Conservation (phyloP, 2,113 vertebrate genomes). For the Amazona guildingii region DNA sequence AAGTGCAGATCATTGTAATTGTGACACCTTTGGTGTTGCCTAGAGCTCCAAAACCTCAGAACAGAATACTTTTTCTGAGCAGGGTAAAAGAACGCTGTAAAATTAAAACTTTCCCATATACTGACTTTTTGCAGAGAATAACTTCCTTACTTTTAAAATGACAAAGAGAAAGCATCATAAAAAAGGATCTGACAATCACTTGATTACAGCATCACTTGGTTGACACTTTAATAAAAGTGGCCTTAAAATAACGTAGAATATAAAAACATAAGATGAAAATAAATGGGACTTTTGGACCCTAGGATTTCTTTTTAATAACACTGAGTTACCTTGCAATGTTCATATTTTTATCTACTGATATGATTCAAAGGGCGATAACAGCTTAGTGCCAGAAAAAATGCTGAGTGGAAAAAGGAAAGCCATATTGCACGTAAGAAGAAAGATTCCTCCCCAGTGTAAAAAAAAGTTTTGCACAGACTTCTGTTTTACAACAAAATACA, state of each 20-base stretch:
- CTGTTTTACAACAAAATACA: slow-evolving; percentile 1
- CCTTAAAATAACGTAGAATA: slow-evolving; percentile 44
- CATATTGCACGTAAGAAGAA: not conserved
- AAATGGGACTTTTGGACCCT: slow-evolving; percentile 29
- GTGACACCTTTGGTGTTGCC: not conserved
- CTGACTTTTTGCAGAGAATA: not conserved
- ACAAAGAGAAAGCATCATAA: slow-evolving; percentile 49
- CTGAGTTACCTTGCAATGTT: not conserved
- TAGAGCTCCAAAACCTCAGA: slow-evolving; percentile 23
- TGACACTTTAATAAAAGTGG: slow-evolving; percentile 65
- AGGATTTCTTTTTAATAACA: not conserved
- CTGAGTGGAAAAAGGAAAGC: not conserved
- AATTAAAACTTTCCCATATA: not conserved
- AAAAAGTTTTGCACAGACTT: not conserved
- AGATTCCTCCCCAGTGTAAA: not conserved
- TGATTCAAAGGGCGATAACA: not conserved
- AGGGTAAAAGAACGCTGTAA: not conserved
- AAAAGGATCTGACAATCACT: slow-evolving; percentile 5
- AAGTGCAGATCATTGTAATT: not conserved
- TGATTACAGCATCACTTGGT: slow-evolving; percentile 21
- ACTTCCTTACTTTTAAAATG: slow-evolving; percentile 46
- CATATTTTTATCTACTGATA: not conserved
- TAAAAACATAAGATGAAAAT: slow-evolving; percentile 61
- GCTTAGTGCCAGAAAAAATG: not conserved
- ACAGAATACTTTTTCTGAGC: slow-evolving; percentile 8